Evolutionary conservation across 2,888 invertebrate species (phyloP), one percentile per base, ranked within the genome.

Genomic region (Aproaerema taeniolella): DNA sequence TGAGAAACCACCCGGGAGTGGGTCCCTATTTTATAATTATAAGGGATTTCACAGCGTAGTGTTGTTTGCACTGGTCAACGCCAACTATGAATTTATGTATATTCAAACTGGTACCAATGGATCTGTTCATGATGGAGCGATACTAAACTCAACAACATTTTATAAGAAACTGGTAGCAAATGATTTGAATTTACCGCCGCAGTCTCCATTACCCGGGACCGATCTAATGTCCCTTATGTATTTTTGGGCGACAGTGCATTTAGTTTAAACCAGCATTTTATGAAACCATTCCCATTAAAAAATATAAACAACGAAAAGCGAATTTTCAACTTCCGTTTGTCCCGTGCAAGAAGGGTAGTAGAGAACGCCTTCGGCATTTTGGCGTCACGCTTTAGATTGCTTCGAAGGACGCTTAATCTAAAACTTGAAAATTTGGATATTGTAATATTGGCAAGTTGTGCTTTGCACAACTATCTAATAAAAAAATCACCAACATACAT

Each of bases 41-140:
- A 53, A 57, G 36, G 46, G 46, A n/a, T 48, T 45, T 38, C 47
- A 47, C 17, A 52, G 49, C 35, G 33, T 53, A 5, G 43, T 53
- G 10, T 38, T 55, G 24, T 41, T 50, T 12, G 50, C 46, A 28
- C 30, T 51, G 8, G 49, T 47, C 1, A 43, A 50, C 33, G 49
- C 50, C 6, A 48, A 50, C 14, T 48, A 54, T 12, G 44, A 46
- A 38, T 52, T 50, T 31, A 42, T 50, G 11, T 49, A 45, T 31
- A 39, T 50, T 0, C 25, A 50, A 10, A 36, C 34, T 11, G 52
- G 52, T 13, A 42, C 46, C n/a, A 48, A 51, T 34, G 51, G 47
- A 8, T 15, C 15, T 9, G 38, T 40, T 33, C 7, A 20, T 16
- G 47, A 51, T 46, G 41, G 10, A 34, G 40, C 31, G 1, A 32